These are phyloP conservation scores for Cydia fagiglandana DNA, from an alignment of 1,140 invertebrate species.

Conservation along the genomic window DNA sequence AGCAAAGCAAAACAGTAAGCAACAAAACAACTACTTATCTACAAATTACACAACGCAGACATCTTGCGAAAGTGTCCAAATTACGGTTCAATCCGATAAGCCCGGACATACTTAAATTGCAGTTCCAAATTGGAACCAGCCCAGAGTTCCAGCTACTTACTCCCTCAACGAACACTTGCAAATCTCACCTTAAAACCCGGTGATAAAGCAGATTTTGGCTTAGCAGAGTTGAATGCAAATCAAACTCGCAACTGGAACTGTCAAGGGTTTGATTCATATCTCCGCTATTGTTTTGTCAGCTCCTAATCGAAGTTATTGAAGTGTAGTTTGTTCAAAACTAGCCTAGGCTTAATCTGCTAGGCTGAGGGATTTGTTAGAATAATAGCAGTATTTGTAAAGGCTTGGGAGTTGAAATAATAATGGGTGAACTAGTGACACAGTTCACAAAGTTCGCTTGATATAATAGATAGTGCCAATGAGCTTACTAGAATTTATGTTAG, in stretches of 20 bases:
- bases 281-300: conserved; percentile 9
- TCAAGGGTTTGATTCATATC: conserved; percentile 18
- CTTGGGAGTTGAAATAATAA: too few relatives aligned
- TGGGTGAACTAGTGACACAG: not conserved
- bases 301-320: conserved; percentile 12
- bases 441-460: too few relatives aligned
- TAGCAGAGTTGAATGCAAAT: not conserved
- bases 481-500: too few relatives aligned
- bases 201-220: not conserved
- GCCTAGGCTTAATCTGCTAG: conserved; percentile 1
- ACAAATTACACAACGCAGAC: not conserved
- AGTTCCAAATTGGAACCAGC: conserved; percentile 8
- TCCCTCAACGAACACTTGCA: not conserved
- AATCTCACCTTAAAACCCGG: not conserved
- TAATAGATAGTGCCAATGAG: too few relatives aligned
- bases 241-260: not conserved
- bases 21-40: not conserved
- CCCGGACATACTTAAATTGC: not conserved
- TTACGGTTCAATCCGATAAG: not conserved
- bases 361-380: not conserved
- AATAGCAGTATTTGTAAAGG: conserved; percentile 6
- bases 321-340: not conserved
- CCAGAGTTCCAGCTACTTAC: not conserved
- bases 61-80: conserved; percentile 6
- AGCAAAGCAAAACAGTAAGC: too few relatives aligned